Percentiles rank a stretch among this genome's conserved stretches.
Conservation (phyloP, 2,888 invertebrate species). For the Podabrus alpinus region DNA sequence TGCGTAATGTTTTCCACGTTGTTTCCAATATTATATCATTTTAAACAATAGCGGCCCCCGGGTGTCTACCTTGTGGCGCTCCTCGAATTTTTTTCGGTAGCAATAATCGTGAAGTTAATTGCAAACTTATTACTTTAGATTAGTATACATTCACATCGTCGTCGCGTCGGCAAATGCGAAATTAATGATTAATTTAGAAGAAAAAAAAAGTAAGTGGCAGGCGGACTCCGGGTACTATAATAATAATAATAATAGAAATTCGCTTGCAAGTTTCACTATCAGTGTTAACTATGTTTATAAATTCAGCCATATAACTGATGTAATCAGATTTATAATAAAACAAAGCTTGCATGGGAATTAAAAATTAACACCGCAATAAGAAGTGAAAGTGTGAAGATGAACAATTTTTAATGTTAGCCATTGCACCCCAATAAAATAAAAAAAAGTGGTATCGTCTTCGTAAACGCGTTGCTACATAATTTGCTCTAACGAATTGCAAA, state of each 20-base stretch:
- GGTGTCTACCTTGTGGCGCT: background rate
- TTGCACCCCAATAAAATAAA: constrained; percentile 10
- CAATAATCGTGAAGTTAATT: background rate
- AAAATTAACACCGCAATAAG: constrained; percentile 8
- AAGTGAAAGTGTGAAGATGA: constrained; percentile 22
- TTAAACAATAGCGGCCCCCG: no score
- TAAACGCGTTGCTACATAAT: background rate
- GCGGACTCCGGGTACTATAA: background rate
- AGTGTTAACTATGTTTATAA: background rate
- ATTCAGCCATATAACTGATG: constrained; percentile 12
- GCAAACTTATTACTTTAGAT: background rate
- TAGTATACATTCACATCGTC: background rate
- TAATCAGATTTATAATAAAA: constrained; percentile 14
- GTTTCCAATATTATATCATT: no score
- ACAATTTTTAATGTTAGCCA: constrained; percentile 13
- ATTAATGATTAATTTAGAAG: background rate
- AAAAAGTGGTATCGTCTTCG: background rate
- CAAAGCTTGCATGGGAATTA: constrained; percentile 20
- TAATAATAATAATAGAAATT: constrained; percentile 1
- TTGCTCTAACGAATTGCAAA: background rate
- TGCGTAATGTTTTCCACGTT: background rate
- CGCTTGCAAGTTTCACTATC: background rate
- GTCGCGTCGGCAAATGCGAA: background rate
- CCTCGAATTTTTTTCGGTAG: background rate
- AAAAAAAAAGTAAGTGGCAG: background rate